Evolutionary conservation across 2,797 vertebrate genomes (phyloP), one percentile per base, ranked within the genome.

Genomic region (Spondyliosoma cantharus): DNA sequence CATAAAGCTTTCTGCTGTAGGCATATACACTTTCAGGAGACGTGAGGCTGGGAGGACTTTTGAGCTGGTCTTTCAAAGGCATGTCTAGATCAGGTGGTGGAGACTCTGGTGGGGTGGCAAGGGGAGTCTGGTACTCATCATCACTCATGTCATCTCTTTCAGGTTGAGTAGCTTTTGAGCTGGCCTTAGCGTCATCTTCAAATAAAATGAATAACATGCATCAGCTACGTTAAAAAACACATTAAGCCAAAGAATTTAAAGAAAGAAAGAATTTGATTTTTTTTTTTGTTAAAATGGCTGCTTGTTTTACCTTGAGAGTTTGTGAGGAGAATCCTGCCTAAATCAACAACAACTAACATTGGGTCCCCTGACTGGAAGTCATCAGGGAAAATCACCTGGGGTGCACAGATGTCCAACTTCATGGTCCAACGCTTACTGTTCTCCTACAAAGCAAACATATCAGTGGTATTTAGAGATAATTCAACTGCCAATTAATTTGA

Each of bases 351-450:
- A 56, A 99, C 98, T 71, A 99, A 87, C 91, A 99, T 96, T 0
- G 98, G 98, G 87, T 99, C 96, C 74, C 82, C 93, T 59, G 96
- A 97, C 78, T 97, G 96, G 92, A 99, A 99, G 90, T 99, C 98
- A 91, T 99, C 98, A 0, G 98, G 98, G 64, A 99, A 99, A 87
- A 99, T 96, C 88, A 99, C 97, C 82, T 99, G 98, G 83, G 98
- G 98, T 32, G 98, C 98, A 83, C 96, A 98, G 86, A 99, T 99
- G 91, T 99, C 97, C 81, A 99, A 91, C 84, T 96, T 97, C 94
- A 99, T 96, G 0, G 96, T 97, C 98, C 98, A 99, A 16, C 96
- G 96, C 82, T 97, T 98, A 90, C 97, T 96, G 89, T 98, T 98
- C 85, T 99, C 97, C 98, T 99, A 76, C 6, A 70, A 71, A 59